Evolutionary conservation across 2,113 vertebrate genomes (phyloP), one percentile per base, ranked within the genome.

Genomic region (Oryzias celebensis): DNA sequence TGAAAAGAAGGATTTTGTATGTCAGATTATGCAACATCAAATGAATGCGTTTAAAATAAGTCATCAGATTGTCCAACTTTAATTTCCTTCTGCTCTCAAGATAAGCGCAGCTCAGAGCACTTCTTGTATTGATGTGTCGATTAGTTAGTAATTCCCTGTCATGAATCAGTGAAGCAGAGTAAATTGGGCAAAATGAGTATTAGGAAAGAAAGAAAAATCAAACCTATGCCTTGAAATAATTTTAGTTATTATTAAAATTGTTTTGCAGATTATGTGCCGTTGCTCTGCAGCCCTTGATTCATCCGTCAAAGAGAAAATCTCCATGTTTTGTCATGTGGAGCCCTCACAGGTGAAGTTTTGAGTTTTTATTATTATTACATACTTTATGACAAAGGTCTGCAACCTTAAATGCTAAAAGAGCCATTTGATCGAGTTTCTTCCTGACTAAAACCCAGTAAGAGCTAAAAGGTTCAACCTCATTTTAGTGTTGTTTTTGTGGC

Each of bases 311-410:
- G 96, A 99, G 83, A 99, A 99, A 84, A 99, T 99, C 85, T 99
- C 97, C 12, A 98, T 99, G 97, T 99, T 98, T 81, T 99, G 97
- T 86, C 97, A 99, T 0, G 97, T 99, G 24, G 94, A 98, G 83
- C 96, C 97, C 46, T 92, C 94, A 55, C 97, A 99, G 92, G 97
- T 98, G 20, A 71, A 41, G 13, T 59, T 26, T 4, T 14, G 7
- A 17, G 5, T n/a, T 44, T 18, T 8, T 43, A 10, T 15, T 13
- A 47, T 2, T 15, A 24, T 42, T 26, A 17, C 26, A 16, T 28
- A 1, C 26, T 31, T 16, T 42, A 26, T 24, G 3, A 10, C 36
- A 36, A 2, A 2, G 1, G 10, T 36, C 10, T 12, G 8, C 1
- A 10, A 12, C 36, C 8, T 12, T 36, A 1, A 36, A 36, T 10